phyloP scores from a whole-genome alignment of 2,113 vertebrate genomes.

The Vombatus ursinus region DNA sequence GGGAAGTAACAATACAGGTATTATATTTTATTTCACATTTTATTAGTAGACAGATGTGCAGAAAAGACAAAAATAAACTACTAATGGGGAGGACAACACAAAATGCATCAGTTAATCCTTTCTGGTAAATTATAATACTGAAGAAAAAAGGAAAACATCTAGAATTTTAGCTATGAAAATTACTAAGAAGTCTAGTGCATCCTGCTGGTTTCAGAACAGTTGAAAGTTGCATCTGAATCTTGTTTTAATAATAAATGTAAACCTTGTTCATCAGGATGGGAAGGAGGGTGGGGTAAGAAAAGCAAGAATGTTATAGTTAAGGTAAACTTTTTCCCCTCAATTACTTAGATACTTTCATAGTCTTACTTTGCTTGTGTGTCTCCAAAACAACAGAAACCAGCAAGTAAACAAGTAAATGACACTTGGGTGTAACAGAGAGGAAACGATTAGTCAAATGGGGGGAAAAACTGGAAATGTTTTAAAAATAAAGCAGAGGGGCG shows the following conservation, averaged over 20 bases:
- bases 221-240: conserved; percentile 84
- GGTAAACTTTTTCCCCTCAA: conserved; percentile 72
- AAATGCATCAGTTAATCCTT: conserved; percentile 83
- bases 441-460: neutral
- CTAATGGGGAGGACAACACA: conserved; percentile 84
- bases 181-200: conserved; percentile 81
- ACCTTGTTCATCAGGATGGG: conserved; percentile 71
- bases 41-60: conserved; percentile 89
- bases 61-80: conserved; percentile 88
- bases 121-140: conserved; percentile 83
- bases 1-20: conserved; percentile 73
- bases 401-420: conserved; percentile 76
- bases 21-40: conserved; percentile 86
- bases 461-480: neutral
- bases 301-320: conserved; percentile 65
- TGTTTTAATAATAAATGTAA: conserved; percentile 80
- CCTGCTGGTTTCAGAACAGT: conserved; percentile 85
- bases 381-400: conserved; percentile 78
- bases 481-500: neutral
- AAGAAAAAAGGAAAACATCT: conserved; percentile 74
- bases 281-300: conserved; percentile 54
- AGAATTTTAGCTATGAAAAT: conserved; percentile 82
- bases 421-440: conserved; percentile 39
- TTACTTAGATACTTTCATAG: conserved; percentile 72
- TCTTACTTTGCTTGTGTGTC: neutral